A percentile compares a stretch with the other conserved stretches of the same genome.
These are phyloP conservation scores for Nesogale talazaci DNA, from an alignment of 2,113 vertebrate genomes.

Conservation along the genomic window DNA sequence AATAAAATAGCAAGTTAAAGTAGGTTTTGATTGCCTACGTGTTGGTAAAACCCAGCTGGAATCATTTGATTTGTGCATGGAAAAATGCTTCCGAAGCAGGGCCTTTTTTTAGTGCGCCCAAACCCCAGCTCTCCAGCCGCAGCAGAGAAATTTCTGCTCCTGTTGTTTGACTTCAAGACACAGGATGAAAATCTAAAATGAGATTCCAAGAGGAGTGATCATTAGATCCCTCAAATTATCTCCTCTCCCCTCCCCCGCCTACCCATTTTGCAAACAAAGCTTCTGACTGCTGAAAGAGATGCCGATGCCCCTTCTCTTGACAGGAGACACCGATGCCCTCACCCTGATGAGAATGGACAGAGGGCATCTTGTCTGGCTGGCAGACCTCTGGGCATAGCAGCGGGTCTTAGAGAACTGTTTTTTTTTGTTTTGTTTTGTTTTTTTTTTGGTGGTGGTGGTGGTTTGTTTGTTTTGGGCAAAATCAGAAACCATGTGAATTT, in stretches of 20 bases:
- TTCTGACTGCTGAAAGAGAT: slow-evolving; percentile 47
- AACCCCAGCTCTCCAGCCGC: slow-evolving; percentile 68
- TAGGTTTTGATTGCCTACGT: slow-evolving; percentile 82
- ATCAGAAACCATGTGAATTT: slow-evolving; percentile 58
- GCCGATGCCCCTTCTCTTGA: slow-evolving; percentile 25
- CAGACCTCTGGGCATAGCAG: slow-evolving; percentile 42
- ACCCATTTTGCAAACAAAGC: slow-evolving; percentile 65
- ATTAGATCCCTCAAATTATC: slow-evolving; percentile 77
- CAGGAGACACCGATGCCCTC: neutral
- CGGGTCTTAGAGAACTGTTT: neutral
- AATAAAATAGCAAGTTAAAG: slow-evolving; percentile 83
- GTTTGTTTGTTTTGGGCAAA: slow-evolving; percentile 37
- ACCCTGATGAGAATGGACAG: neutral
- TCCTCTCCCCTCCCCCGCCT: slow-evolving; percentile 52
- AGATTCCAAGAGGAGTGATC: slow-evolving; percentile 78
- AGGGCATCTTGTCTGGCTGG: neutral
- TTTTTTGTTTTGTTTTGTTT: neutral
- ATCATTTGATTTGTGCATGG: slow-evolving; percentile 80
- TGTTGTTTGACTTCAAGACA: slow-evolving; percentile 68
- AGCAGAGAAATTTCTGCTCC: slow-evolving; percentile 73
- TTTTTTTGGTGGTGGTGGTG: too few relatives aligned
- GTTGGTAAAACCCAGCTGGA: slow-evolving; percentile 82
- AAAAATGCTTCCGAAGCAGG: slow-evolving; percentile 78
- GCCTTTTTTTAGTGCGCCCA: slow-evolving; percentile 77
- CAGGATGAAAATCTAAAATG: slow-evolving; percentile 81